A percentile compares a stretch with the other conserved stretches of the same genome.
Conservation (phyloP, 2,113 vertebrate species). For the Proteles cristata region DNA sequence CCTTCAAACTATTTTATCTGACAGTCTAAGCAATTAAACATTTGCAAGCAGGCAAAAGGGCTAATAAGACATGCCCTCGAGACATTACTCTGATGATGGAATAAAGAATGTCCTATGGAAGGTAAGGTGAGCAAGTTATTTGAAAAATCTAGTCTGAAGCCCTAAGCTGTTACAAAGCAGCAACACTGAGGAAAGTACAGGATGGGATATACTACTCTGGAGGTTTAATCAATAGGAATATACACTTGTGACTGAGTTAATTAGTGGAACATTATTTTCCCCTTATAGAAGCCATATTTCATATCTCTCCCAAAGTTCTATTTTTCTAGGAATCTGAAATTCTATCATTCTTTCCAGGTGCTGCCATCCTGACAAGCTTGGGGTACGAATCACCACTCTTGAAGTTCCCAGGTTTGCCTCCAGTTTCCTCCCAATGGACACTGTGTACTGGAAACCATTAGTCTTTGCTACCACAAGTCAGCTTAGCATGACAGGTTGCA, state of each 20-base stretch:
- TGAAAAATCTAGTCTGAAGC: background rate
- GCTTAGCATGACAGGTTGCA: conserved; percentile 61
- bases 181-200: background rate
- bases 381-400: background rate
- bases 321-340: conserved; percentile 57
- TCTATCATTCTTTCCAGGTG: conserved; percentile 58
- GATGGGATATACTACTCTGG: background rate
- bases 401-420: conserved; percentile 58
- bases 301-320: background rate
- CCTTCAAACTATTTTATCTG: background rate
- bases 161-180: background rate
- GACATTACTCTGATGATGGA: background rate
- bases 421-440: conserved; percentile 67
- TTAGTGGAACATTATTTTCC: background rate
- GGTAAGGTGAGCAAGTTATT: background rate
- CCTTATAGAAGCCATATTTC: background rate
- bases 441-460: conserved; percentile 61
- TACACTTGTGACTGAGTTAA: background rate
- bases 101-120: background rate
- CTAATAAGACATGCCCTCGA: background rate
- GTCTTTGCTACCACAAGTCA: conserved; percentile 72
- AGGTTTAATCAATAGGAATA: background rate
- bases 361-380: conserved; percentile 59
- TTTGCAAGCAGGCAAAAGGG: background rate
- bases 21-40: background rate